Conservation (phyloP, 2,888 invertebrate species). For the Isoperla grammatica region DNA sequence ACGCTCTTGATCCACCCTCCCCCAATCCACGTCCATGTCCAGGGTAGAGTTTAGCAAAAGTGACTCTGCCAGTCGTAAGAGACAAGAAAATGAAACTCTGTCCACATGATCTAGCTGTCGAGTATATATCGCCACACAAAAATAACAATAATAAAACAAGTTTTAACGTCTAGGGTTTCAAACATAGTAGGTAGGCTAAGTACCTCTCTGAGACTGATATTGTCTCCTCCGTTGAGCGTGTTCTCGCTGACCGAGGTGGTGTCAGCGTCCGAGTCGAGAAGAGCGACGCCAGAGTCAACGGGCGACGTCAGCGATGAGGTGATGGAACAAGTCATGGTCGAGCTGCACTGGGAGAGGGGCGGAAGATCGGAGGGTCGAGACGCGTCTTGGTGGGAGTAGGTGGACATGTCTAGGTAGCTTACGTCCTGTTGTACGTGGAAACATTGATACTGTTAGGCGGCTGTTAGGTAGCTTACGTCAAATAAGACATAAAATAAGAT, state of each 20-base stretch:
- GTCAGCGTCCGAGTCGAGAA: slow-evolving; percentile 43
- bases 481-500: neutral
- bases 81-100: too few species aligned
- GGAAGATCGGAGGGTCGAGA: slow-evolving; percentile 7
- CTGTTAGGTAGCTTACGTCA: neutral
- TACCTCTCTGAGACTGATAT: slow-evolving; percentile 26
- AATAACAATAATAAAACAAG: too few species aligned
- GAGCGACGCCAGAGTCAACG: slow-evolving; percentile 66
- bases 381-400: slow-evolving; percentile 13
- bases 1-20: too few species aligned
- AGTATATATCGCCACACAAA: too few species aligned
- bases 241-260: slow-evolving; percentile 27
- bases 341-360: slow-evolving; percentile 1
- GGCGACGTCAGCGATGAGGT: slow-evolving; percentile 57
- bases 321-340: slow-evolving; percentile 42
- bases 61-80: too few species aligned
- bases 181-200: too few species aligned
- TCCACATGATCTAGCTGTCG: too few species aligned
- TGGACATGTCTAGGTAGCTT: slow-evolving; percentile 41
- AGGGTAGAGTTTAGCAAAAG: too few species aligned
- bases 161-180: too few species aligned
- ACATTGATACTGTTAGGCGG: neutral
- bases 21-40: too few species aligned
- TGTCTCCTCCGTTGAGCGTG: slow-evolving; percentile 21
- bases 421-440: slow-evolving; percentile 39